Evolutionary conservation across 1,140 invertebrate species (phyloP).

Genomic region (Dendroctonus ponderosae): DNA sequence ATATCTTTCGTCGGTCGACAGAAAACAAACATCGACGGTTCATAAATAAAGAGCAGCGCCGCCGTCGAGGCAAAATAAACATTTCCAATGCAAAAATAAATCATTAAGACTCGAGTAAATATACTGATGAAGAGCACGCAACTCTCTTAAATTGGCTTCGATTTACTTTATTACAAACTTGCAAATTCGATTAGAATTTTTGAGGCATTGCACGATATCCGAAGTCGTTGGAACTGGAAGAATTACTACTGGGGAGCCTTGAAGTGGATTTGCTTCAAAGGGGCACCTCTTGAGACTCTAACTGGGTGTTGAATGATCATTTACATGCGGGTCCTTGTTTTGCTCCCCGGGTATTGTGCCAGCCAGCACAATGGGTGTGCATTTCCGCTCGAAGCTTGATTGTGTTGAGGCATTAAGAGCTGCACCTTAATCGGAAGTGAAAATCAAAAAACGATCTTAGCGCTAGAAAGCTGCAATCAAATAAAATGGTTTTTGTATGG

Average conservation of each 20-base stretch:
- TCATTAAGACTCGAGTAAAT: constrained; percentile 25
- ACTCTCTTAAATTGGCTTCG: not conserved
- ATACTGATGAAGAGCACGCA: constrained; percentile 16
- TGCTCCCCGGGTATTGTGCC: constrained; percentile 1
- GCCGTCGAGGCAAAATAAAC: constrained; percentile 23
- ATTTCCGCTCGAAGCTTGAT: not conserved
- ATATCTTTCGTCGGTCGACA: constrained; percentile 7
- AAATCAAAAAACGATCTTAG: no score
- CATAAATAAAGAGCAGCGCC: constrained; percentile 24
- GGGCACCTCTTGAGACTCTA: constrained; percentile 3
- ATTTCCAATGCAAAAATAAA: constrained; percentile 31
- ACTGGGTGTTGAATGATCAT: not conserved
- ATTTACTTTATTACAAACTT: not conserved
- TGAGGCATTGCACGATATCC: no score
- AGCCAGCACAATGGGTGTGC: constrained; percentile 4
- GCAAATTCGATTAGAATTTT: no score
- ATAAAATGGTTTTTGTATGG: no score
- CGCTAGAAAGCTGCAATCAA: no score
- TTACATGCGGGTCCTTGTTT: constrained; percentile 6
- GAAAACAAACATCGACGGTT: constrained; percentile 26
- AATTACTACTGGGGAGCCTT: no score
- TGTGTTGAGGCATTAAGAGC: not conserved
- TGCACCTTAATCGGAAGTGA: no score
- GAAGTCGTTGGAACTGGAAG: no score
- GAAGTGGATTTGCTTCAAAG: no score